Evolutionary conservation across 2,113 vertebrate species (phyloP), one percentile per base, ranked within the genome.

Genomic region (Malaclemys terrapin): DNA sequence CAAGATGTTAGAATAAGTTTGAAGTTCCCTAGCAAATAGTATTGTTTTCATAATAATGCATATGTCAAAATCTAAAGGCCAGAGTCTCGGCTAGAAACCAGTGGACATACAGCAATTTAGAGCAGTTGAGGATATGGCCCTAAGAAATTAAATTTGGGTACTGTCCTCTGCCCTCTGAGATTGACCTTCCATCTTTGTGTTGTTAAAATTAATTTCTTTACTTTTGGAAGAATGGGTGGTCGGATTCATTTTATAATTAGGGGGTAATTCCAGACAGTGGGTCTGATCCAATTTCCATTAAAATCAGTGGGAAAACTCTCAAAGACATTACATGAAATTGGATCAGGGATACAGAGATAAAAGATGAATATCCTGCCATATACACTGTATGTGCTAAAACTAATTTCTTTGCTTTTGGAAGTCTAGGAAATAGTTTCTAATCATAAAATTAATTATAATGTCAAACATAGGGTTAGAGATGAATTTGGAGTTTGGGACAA

Each of bases 281-380:
- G 75, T 94, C 75, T 87, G n/a, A 27, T 38, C 42, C 6, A 82
- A 47, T 31, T 84, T 52, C 87, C 56, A 80, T 47, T 75, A 86
- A 89, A 88, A 79, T 24, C 59, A 87, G 16, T 82, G 20, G 45
- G 86, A 88, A 9, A 57, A 3, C 76, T 53, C 16, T 45, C 38
- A 86, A 54, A 85, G 3, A 57, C 50, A 90, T 80, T 80, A 86
- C 53, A 91, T 49, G 24, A 97, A 93, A 93, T 54, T 88, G n/a
- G 79, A 90, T 62, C 59, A 65, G 53, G 80, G 24, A 7, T 80
- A 45, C 25, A 65, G 84, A 89, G 53, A 52, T 8, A 94, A 65
- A 81, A 72, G 91, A 87, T 52, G 0, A 91, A 82, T 54, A 2
- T 5, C 20, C 72, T 90, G 62, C 14, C 53, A 72, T 82, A 47